A percentile compares a stretch with the other conserved stretches of the same genome.
These are phyloP conservation scores for Macrochelys suwanniensis DNA, from an alignment of 2,797 vertebrate species.

Conservation along the genomic window DNA sequence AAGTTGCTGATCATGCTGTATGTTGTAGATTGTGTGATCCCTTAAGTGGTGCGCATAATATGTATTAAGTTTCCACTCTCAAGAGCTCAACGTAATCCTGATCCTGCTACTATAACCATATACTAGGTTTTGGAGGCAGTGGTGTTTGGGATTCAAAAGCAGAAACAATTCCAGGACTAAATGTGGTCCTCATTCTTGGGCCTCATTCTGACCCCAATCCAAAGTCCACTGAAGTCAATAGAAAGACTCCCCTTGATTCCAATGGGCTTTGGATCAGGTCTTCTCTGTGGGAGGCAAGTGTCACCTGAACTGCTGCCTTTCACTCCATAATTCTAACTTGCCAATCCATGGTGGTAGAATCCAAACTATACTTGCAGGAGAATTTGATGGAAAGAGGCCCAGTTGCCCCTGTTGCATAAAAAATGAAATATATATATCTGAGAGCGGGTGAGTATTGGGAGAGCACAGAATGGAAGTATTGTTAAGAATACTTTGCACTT, in stretches of 20 bases:
- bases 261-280: neutral
- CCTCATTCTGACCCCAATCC: neutral
- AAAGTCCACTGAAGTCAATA: neutral
- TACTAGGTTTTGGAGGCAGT: neutral
- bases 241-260: neutral
- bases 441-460: neutral
- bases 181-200: neutral
- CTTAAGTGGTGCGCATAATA: neutral
- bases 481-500: neutral
- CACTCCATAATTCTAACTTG: neutral
- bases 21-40: neutral
- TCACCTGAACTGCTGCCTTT: neutral
- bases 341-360: neutral
- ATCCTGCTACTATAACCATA: neutral
- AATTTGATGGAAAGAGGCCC: neutral
- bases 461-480: neutral
- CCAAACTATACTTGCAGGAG: neutral
- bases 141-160: neutral
- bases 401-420: neutral
- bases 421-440: too few relatives aligned
- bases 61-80: slow-evolving; percentile 17
- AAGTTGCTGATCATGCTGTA: slow-evolving; percentile 46
- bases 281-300: neutral
- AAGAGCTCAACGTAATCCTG: neutral
- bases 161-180: neutral